Conservation (phyloP, 2,888 invertebrate genomes). For the Congeria kusceri region DNA sequence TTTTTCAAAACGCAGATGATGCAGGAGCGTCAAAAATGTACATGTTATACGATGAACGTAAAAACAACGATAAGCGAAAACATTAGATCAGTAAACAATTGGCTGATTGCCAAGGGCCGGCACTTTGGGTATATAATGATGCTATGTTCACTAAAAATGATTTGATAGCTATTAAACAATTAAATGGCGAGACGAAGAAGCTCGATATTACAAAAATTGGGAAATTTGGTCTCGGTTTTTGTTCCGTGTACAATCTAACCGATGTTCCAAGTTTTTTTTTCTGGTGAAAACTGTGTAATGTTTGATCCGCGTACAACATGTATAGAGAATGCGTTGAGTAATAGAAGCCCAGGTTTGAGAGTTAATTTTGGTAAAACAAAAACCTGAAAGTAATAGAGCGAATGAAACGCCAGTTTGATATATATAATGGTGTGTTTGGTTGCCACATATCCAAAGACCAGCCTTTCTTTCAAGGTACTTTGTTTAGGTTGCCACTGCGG, state of each 20-base stretch:
- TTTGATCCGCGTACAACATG: conserved; percentile 83
- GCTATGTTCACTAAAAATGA: conserved; percentile 80
- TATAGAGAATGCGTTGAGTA: conserved; percentile 69
- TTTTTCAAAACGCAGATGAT: conserved; percentile 82
- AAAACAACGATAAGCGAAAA: conserved; percentile 70
- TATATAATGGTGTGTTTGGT: conserved; percentile 75
- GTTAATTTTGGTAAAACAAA: conserved; percentile 59
- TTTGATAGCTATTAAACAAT: conserved; percentile 80
- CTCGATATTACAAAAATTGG: conserved; percentile 79
- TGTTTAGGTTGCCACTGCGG: conserved; percentile 82
- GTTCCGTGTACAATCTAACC: conserved; percentile 83
- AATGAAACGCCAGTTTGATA: conserved; percentile 73
- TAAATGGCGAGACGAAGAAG: conserved; percentile 81
- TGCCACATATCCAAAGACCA: conserved; percentile 44
- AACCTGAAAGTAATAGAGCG: conserved; percentile 55
- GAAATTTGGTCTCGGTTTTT: conserved; percentile 83
- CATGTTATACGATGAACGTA: conserved; percentile 80
- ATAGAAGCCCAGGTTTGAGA: conserved; percentile 68
- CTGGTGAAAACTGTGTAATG: conserved; percentile 78
- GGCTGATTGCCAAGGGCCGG: conserved; percentile 82
- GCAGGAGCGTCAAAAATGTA: conserved; percentile 73
- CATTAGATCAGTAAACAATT: conserved; percentile 77
- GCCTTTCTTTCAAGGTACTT: conserved; percentile 71
- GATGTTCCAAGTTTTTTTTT: conserved; percentile 83
- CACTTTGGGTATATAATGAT: conserved; percentile 83